These are phyloP conservation scores for Linyphia triangularis DNA, from an alignment of 2,888 invertebrate genomes.

Conservation along the genomic window DNA sequence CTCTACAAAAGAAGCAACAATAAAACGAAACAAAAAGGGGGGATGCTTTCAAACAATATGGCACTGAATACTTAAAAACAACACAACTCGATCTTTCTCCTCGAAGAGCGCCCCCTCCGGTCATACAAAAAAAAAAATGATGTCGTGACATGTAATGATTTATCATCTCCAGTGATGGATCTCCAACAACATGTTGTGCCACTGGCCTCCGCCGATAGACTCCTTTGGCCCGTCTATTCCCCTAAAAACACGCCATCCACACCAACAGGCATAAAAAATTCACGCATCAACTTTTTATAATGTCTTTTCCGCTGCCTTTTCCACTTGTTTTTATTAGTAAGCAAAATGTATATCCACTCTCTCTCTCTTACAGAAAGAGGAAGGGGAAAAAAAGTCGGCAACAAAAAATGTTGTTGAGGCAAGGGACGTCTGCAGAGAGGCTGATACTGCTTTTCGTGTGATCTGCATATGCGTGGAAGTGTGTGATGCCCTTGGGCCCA, in stretches of 20 bases:
- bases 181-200: constrained; percentile 61
- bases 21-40: not conserved
- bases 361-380: not conserved
- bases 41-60: constrained; percentile 37
- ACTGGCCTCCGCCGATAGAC: constrained; percentile 54
- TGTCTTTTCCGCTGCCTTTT: constrained; percentile 51
- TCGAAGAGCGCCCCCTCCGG: not conserved
- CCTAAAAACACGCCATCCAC: constrained; percentile 44
- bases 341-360: constrained; percentile 51
- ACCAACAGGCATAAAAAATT: constrained; percentile 65
- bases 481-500: constrained; percentile 1
- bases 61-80: constrained; percentile 54
- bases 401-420: constrained; percentile 6
- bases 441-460: constrained; percentile 67
- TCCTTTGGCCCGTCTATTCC: constrained; percentile 19
- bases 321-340: constrained; percentile 74
- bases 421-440: constrained; percentile 55
- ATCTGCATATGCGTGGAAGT: constrained; percentile 69
- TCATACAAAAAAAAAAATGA: constrained; percentile 22
- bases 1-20: not conserved
- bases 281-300: constrained; percentile 68
- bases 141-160: constrained; percentile 65
- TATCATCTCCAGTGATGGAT: constrained; percentile 69
- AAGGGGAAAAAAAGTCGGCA: not conserved
- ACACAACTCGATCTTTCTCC: constrained; percentile 32